These are phyloP conservation scores for Choloepus didactylus DNA, from an alignment of 2,797 vertebrate species.

Conservation along the genomic window DNA sequence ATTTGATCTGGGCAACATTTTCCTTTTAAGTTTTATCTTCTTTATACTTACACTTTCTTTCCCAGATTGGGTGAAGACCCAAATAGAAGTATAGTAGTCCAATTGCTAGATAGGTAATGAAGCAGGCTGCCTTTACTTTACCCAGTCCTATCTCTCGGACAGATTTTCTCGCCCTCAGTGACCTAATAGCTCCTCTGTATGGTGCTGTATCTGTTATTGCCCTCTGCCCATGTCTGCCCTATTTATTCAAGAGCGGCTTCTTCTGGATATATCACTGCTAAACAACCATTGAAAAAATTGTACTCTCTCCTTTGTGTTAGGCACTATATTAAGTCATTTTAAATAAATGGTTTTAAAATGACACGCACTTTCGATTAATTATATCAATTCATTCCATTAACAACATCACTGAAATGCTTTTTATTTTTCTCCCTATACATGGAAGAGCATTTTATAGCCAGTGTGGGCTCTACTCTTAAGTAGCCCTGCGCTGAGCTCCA, in stretches of 20 bases:
- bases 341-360: constrained; percentile 24
- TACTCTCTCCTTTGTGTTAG: not conserved
- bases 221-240: not conserved
- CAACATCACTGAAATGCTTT: constrained; percentile 12
- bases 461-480: not conserved
- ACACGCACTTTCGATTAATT: not conserved
- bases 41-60: constrained; percentile 31
- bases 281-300: not conserved
- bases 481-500: not conserved
- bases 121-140: not conserved
- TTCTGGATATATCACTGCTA: not conserved
- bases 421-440: not conserved
- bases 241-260: not conserved
- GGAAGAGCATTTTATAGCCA: not conserved
- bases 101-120: not conserved
- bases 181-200: not conserved
- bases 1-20: not conserved
- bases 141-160: not conserved
- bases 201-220: not conserved
- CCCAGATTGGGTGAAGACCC: not conserved
- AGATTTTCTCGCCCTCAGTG: not conserved
- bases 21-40: not conserved
- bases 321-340: not conserved
- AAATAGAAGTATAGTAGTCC: not conserved
- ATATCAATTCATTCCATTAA: not conserved